phyloP scores from a whole-genome alignment of 1,140 invertebrate species.

The Helicoverpa zea region DNA sequence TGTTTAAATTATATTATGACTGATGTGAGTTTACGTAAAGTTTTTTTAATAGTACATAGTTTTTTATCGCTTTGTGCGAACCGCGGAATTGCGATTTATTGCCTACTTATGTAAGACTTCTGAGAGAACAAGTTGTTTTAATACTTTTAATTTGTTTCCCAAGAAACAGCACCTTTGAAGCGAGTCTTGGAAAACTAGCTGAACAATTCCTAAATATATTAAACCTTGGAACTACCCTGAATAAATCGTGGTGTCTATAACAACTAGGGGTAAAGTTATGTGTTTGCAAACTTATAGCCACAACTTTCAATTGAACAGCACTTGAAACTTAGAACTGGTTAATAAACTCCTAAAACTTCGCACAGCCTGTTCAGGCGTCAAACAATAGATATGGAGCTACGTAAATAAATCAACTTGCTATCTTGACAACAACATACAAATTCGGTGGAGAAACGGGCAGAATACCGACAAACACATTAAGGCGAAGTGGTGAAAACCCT shows the following conservation, averaged over 20 bases:
- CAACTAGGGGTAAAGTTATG: not conserved
- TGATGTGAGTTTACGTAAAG: constrained; percentile 11
- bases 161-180: not conserved
- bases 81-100: constrained; percentile 3
- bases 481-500: not conserved
- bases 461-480: not conserved
- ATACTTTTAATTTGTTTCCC: not conserved
- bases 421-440: not conserved
- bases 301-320: not conserved
- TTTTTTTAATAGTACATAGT: not conserved
- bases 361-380: not conserved
- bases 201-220: not conserved
- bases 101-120: not conserved
- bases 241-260: not conserved
- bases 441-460: not conserved
- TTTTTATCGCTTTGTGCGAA: constrained; percentile 20
- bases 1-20: constrained; percentile 43
- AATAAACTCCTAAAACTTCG: not conserved
- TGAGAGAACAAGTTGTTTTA: not conserved
- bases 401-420: not conserved
- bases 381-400: not conserved
- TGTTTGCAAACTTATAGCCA: not conserved
- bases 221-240: not conserved
- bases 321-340: not conserved
- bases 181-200: not conserved